Conservation (phyloP, 1,140 invertebrate species). For the Metopolophium dirhodum region DNA sequence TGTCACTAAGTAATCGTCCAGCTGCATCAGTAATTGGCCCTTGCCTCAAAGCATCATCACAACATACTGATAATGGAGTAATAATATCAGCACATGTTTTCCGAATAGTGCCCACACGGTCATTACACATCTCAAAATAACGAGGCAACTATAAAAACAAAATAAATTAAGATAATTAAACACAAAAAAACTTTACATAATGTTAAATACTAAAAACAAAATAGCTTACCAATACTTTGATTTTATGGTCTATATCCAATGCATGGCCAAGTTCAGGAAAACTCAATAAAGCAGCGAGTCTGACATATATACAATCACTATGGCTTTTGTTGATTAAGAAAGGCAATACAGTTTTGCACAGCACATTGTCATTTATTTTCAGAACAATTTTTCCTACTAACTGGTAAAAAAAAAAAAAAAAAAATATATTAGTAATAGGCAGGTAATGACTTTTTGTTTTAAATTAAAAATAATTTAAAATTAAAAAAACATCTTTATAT, state of each 20-base stretch:
- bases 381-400: slow-evolving; percentile 54
- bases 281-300: slow-evolving; percentile 52
- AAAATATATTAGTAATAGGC: background rate
- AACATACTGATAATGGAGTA: slow-evolving; percentile 40
- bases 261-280: slow-evolving; percentile 53
- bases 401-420: slow-evolving; percentile 45
- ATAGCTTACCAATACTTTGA: slow-evolving; percentile 38
- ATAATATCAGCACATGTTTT: slow-evolving; percentile 55
- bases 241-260: slow-evolving; percentile 30
- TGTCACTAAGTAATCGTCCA: slow-evolving; percentile 42
- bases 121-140: slow-evolving; percentile 55
- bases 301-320: slow-evolving; percentile 54
- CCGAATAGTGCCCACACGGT: slow-evolving; percentile 45
- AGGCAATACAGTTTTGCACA: slow-evolving; percentile 45
- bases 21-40: slow-evolving; percentile 39
- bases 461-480: background rate
- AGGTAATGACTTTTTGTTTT: background rate
- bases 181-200: background rate
- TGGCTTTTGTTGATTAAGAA: slow-evolving; percentile 52
- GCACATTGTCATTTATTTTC: slow-evolving; percentile 1
- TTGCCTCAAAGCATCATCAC: slow-evolving; percentile 3
- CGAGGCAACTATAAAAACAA: slow-evolving; percentile 38
- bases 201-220: background rate
- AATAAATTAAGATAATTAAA: background rate
- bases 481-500: background rate